Evolutionary conservation across 2,888 invertebrate species (phyloP).

Genomic region (Bhutanitis thaidina): DNA sequence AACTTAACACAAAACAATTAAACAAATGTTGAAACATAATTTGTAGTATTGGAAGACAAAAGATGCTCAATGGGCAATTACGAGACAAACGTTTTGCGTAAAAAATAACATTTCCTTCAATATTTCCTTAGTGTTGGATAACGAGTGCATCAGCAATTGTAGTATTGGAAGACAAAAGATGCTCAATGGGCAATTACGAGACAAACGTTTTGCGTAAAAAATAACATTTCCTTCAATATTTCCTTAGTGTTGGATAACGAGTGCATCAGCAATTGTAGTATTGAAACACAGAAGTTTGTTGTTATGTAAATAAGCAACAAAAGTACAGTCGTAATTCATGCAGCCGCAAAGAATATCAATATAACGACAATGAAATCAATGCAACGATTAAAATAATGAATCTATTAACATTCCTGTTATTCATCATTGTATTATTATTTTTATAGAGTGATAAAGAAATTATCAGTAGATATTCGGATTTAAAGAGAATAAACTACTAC

Average conservation of each 20-base stretch:
- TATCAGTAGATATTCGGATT: no score
- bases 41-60: conserved; percentile 12
- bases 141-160: conserved; percentile 7
- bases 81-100: conserved; percentile 12
- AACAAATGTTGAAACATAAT: conserved; percentile 13
- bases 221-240: conserved; percentile 19
- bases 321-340: conserved; percentile 1
- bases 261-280: conserved; percentile 5
- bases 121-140: conserved; percentile 15
- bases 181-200: conserved; percentile 16
- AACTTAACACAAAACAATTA: conserved; percentile 16
- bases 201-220: conserved; percentile 15
- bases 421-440: background rate
- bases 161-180: conserved; percentile 13
- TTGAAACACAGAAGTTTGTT: conserved; percentile 9
- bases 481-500: no score
- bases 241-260: conserved; percentile 12
- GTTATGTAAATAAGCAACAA: background rate
- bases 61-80: conserved; percentile 17
- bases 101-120: conserved; percentile 19
- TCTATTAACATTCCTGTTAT: conserved; percentile 7
- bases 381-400: conserved; percentile 15
- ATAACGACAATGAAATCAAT: conserved; percentile 11
- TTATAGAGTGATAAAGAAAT: no score
- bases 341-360: background rate